Conservation (phyloP, 2,888 invertebrate species). For the Dryobotodes eremita region DNA sequence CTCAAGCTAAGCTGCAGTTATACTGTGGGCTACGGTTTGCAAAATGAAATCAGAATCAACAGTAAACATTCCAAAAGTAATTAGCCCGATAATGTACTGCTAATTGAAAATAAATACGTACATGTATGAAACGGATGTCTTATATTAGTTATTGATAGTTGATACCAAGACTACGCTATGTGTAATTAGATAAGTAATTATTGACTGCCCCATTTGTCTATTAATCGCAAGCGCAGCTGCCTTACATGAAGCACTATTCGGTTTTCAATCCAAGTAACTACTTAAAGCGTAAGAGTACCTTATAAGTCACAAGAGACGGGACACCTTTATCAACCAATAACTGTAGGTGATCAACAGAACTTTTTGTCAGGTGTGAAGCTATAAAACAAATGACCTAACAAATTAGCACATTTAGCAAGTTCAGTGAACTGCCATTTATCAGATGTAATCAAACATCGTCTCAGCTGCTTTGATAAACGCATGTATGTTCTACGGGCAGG, state of each 20-base stretch:
- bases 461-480: conserved; percentile 81
- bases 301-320: conserved; percentile 3
- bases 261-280: not conserved
- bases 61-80: conserved; percentile 48
- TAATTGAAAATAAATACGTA: conserved; percentile 56
- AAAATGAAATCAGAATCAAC: conserved; percentile 37
- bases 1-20: conserved; percentile 42
- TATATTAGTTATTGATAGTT: conserved; percentile 36
- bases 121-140: conserved; percentile 27
- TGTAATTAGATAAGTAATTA: conserved; percentile 43
- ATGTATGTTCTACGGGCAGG: conserved; percentile 74
- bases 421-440: conserved; percentile 76
- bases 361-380: conserved; percentile 29
- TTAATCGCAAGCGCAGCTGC: not conserved
- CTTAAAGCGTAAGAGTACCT: conserved; percentile 1
- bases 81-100: conserved; percentile 52
- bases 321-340: conserved; percentile 1
- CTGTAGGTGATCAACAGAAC: conserved; percentile 5
- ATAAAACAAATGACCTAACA: conserved; percentile 23
- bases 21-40: conserved; percentile 9
- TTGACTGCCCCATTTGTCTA: not conserved
- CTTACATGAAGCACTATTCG: not conserved
- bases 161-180: conserved; percentile 6
- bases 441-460: conserved; percentile 83
- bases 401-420: conserved; percentile 35